Percentiles rank a stretch among this genome's conserved stretches.
Evolutionary conservation across 1,140 invertebrate genomes (phyloP).

Genomic region (Drosophila erecta): DNA sequence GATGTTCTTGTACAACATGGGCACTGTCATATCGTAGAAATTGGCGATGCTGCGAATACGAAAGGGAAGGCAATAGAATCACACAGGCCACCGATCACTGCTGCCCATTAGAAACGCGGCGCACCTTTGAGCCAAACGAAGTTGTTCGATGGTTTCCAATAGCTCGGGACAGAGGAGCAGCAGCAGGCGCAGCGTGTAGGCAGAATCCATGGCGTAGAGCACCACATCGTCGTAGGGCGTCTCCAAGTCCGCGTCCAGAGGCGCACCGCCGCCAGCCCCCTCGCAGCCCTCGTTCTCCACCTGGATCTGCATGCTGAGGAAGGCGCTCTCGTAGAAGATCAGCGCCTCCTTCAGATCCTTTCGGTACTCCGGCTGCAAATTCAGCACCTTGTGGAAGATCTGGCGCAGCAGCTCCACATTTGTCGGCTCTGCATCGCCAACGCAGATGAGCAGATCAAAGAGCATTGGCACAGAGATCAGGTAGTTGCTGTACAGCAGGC

Average conservation of each 20-base stretch:
- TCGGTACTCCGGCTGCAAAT: conserved; percentile 89
- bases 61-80: background rate
- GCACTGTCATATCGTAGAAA: conserved; percentile 88
- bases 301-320: conserved; percentile 78
- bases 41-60: conserved; percentile 86
- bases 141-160: conserved; percentile 64
- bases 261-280: conserved; percentile 70
- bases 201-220: conserved; percentile 89
- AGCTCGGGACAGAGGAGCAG: conserved; percentile 87
- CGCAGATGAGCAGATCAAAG: conserved; percentile 91
- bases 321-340: conserved; percentile 85
- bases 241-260: conserved; percentile 59
- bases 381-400: conserved; percentile 89
- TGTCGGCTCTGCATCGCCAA: conserved; percentile 86
- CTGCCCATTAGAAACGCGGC: no score
- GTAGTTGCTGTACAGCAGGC: conserved; percentile 92
- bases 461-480: conserved; percentile 93
- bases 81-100: background rate
- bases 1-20: conserved; percentile 87
- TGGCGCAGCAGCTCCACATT: conserved; percentile 87
- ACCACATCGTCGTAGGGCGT: conserved; percentile 88
- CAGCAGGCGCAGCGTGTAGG: conserved; percentile 88
- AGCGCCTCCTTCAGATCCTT: conserved; percentile 88
- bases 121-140: conserved; percentile 73
- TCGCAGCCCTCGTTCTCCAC: conserved; percentile 79